These are phyloP conservation scores for Perodicticus potto DNA, from an alignment of 2,797 vertebrate species.

Conservation along the genomic window DNA sequence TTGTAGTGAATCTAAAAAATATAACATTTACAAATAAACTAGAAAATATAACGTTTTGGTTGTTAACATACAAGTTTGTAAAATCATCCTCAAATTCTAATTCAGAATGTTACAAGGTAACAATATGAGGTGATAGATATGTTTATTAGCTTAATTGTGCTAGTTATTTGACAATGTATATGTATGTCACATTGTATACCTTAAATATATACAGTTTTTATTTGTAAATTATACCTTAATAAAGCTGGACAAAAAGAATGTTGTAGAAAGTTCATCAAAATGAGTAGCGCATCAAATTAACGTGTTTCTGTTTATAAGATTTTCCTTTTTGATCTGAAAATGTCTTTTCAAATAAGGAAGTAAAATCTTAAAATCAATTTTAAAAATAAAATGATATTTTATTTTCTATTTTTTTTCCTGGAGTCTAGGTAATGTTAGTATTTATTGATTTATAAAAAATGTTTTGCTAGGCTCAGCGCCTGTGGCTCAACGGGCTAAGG, in stretches of 20 bases:
- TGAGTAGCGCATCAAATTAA: conserved; percentile 68
- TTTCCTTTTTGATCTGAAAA: conserved; percentile 21
- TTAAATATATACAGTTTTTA: background rate
- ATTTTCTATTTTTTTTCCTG: conserved; percentile 4
- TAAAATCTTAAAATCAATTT: conserved; percentile 59
- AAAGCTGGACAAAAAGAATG: conserved; percentile 42
- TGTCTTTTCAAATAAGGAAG: conserved; percentile 7
- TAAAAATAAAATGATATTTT: conserved; percentile 24
- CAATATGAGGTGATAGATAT: background rate
- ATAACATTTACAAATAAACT: conserved; percentile 66
- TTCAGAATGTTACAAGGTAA: conserved; percentile 71
- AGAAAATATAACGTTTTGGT: conserved; percentile 70
- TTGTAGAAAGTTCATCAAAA: conserved; percentile 78
- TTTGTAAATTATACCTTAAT: background rate
- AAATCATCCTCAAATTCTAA: conserved; percentile 67
- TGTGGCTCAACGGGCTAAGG: too few species aligned
- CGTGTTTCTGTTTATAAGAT: conserved; percentile 64
- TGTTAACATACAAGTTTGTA: conserved; percentile 57
- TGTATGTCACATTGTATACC: background rate
- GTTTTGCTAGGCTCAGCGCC: background rate
- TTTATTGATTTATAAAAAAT: background rate
- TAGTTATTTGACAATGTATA: background rate
- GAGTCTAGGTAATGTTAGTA: background rate
- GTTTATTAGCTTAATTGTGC: background rate
- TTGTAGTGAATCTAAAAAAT: conserved; percentile 58